Base-by-base conservation (phyloP, 2,113 vertebrate species). In the Plotosus lineatus region DNA sequence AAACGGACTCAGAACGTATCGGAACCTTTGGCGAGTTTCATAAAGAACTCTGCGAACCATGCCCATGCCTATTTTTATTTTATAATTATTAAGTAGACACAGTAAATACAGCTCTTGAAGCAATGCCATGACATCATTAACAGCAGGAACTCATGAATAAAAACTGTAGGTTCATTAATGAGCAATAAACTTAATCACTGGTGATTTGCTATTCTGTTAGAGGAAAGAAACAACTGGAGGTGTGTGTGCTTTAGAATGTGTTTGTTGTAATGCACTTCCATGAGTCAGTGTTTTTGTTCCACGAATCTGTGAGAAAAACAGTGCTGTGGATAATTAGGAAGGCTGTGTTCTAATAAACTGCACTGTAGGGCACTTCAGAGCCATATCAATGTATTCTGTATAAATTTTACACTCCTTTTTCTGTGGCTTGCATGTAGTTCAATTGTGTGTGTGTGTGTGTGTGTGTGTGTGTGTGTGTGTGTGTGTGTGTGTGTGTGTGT, bases 261-360 rank as follows among this genome's bases (percentile, higher is more conserved):
- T 40, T 21, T 66, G 60, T 33, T 19, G 15, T 8, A 28, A 3
- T 28, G n/a, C 11, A 28, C 55, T 14, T 11, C 0, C 1, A 15
- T 2, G 26, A 7, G 38, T 84, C 36, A 26, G 53, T 56, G 36
- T 80, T 73, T 6, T 38, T 68, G 31, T 85, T 79, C 81, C 69
- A 17, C 63, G 78, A 87, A 68, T 40, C 46, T 74, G 80, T 84
- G 88, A 90, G 82, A 86, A 85, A 87, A 89, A 88, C 87, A 88
- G 80, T 51, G 71, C 66, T 71, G 65, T 33, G 21, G 65, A 48
- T 80, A 82, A 82, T 88, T 88, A 87, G 75, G 66, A 1, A 26
- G 75, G 48, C 61, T 2, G 6, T 5, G 14, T 23, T 19, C 80
- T 82, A 74, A 84, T 74, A 48, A 17, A 71, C 68, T 48, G n/a